Evolutionary conservation across 2,797 vertebrate genomes (phyloP).

Genomic region (Onychomys arenicola): DNA sequence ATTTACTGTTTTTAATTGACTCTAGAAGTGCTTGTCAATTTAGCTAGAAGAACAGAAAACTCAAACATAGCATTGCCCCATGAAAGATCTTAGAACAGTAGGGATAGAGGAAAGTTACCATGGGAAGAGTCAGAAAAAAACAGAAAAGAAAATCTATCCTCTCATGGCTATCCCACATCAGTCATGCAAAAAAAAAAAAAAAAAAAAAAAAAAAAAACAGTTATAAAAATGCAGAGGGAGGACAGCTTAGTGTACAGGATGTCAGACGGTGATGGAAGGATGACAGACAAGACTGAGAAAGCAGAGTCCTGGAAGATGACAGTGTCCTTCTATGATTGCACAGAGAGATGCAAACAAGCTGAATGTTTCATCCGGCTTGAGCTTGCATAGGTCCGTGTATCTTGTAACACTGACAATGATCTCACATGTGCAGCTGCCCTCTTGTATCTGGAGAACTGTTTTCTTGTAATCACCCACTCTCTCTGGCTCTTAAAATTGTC

Average conservation of each 20-base stretch:
- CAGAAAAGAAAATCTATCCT: not conserved
- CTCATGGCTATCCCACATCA: not conserved
- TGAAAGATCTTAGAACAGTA: not conserved
- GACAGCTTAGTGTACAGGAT: not conserved
- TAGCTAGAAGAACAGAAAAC: not conserved
- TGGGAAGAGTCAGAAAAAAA: not conserved
- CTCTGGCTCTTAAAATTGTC: not conserved
- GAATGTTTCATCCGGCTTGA: not conserved
- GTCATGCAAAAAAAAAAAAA: not conserved
- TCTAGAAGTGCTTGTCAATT: not conserved
- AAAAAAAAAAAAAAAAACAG: too few species aligned
- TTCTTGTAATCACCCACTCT: not conserved
- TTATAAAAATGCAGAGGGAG: not conserved
- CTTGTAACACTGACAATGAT: not conserved
- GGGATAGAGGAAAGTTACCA: not conserved
- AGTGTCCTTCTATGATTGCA: fast-evolving
- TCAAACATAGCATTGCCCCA: not conserved
- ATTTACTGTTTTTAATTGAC: not conserved
- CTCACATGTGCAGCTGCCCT: not conserved
- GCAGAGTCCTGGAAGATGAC: not conserved
- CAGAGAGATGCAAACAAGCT: not conserved
- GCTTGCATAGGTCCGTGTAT: not conserved
- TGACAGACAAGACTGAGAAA: not conserved
- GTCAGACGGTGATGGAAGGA: not conserved
- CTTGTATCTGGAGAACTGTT: not conserved